Base-by-base conservation (phyloP, 2,113 vertebrate species). In the Balaeniceps rex region DNA sequence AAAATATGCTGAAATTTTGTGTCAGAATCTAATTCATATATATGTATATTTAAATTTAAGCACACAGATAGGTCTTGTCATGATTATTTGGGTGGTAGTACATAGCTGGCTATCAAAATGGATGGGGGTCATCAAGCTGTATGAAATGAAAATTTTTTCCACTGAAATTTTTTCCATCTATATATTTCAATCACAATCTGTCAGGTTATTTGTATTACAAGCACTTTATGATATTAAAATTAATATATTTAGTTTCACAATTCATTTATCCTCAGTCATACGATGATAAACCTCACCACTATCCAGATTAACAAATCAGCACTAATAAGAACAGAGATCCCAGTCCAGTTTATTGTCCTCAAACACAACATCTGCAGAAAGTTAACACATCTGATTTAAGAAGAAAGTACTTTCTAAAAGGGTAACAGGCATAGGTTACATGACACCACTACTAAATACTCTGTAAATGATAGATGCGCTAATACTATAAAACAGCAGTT, bases 181-280 rank as follows among this genome's bases (percentile, higher is more conserved):
- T 81, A 28, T 94, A 82, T 75, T 85, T 95, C 72, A 94, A 40
- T 79, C 34, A 15, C 65, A 68, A 76, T 49, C 47, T 76, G 36
- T 9, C 52, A 89, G 12, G 34, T 77, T 90, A 85, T 94, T 94
- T 89, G 84, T 69, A 86, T 76, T 90, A 83, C 57, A 85, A 57
- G 46, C 49, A 95, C 49, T 94, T 91, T 80, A 61, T 79, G 19
- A 61, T 94, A 96, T 91, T 90, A 93, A 91, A 94, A 96, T 93
- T 84, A 89, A 90, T 82, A 81, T 69, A 55, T 87, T 93, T 83
- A 31, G 5, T 76, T 94, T 65, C 70, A 64, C 19, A 85, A 85
- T 79, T 88, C 23, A 83, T 81, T 91, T 78, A 72, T 78, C 28
- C 13, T 83, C 46, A 81, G 54, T 83, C 63, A 69, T 61, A 79